These are phyloP conservation scores for Drosophila nikananu DNA, from an alignment of 1,140 invertebrate species.

Conservation along the genomic window DNA sequence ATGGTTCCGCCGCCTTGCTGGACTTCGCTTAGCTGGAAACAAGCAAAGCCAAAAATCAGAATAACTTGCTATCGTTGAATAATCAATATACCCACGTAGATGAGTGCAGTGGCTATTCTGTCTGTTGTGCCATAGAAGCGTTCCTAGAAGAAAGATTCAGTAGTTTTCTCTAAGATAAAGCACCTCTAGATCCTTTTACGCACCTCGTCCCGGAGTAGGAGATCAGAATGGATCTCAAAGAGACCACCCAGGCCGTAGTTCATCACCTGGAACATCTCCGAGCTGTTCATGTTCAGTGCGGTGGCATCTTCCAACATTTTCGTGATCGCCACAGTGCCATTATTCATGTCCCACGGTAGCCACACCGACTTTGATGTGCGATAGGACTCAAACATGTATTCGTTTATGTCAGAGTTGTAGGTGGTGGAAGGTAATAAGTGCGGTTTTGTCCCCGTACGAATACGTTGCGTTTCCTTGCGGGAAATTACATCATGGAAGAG, in stretches of 20 bases:
- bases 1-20: constrained; percentile 97
- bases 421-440: neutral
- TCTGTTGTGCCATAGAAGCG: neutral
- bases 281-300: constrained; percentile 2
- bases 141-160: neutral
- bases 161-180: rapidly evolving
- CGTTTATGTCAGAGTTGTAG: too few relatives aligned
- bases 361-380: constrained; percentile 34
- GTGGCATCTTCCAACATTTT: constrained; percentile 6
- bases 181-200: neutral
- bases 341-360: neutral
- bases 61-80: too few relatives aligned
- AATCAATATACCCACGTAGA: constrained; percentile 13
- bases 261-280: constrained; percentile 24
- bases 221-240: constrained; percentile 4
- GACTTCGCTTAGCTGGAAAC: constrained; percentile 94
- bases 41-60: too few relatives aligned
- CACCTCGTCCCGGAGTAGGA: neutral
- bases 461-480: neutral
- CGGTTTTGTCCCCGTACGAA: neutral
- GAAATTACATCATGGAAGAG: constrained; percentile 31
- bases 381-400: neutral
- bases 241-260: constrained; percentile 32
- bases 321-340: neutral
- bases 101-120: constrained; percentile 16